A percentile compares a stretch with the other conserved stretches of the same genome.
These are phyloP conservation scores for Rhimphoctona megacephalus DNA, from an alignment of 2,888 invertebrate genomes.

Conservation along the genomic window DNA sequence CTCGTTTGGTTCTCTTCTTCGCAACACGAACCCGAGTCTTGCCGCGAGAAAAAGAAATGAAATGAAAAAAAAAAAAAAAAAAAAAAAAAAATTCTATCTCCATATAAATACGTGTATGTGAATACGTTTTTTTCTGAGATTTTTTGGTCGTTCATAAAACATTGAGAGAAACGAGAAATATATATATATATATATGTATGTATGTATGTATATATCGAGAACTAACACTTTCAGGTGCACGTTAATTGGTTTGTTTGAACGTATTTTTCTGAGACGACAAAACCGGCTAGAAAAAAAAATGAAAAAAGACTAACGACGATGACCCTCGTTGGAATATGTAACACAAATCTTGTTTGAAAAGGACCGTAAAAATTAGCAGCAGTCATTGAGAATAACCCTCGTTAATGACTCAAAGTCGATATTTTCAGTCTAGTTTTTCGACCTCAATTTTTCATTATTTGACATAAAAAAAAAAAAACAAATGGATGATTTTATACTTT, in stretches of 20 bases:
- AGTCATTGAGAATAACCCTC: conserved; percentile 10
- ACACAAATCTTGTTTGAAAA: conserved; percentile 47
- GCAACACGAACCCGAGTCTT: conserved; percentile 59
- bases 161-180: conserved; percentile 1
- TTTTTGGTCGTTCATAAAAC: not conserved
- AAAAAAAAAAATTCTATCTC: not conserved
- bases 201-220: no score
- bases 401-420: no score
- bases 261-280: conserved; percentile 35
- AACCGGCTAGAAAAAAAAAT: not conserved
- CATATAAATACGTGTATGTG: conserved; percentile 8
- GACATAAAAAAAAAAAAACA: no score
- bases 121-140: not conserved
- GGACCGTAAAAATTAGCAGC: conserved; percentile 54
- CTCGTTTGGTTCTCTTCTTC: conserved; percentile 37
- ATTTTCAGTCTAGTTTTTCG: no score
- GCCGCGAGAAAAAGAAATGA: not conserved
- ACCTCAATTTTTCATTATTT: no score
- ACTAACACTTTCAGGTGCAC: conserved; percentile 16
- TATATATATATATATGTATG: no score
- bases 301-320: not conserved
- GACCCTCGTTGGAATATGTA: conserved; percentile 9
- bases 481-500: no score
- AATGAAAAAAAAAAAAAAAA: not conserved
- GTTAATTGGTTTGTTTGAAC: conserved; percentile 57